Evolutionary conservation across 1,140 invertebrate species (phyloP).

Genomic region (Leptinotarsa undecemlineata): DNA sequence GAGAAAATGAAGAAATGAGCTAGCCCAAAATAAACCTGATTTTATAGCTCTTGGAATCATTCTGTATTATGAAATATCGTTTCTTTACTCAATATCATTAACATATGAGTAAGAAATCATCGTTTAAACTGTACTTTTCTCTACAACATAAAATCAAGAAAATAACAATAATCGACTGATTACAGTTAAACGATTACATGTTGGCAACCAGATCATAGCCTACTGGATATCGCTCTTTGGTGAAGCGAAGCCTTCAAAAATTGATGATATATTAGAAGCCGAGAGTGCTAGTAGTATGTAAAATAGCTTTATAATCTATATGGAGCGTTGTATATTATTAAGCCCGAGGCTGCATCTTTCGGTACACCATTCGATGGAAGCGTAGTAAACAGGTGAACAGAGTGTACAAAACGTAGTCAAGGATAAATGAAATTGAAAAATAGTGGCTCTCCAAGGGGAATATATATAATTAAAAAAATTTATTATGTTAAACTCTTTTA

Average conservation of each 20-base stretch:
- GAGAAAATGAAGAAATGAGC: too few relatives aligned
- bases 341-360: constrained; percentile 32
- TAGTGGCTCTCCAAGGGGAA: too few relatives aligned
- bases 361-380: constrained; percentile 12
- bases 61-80: neutral
- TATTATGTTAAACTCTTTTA: too few relatives aligned
- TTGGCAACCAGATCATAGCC: constrained; percentile 20
- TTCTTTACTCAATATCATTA: neutral
- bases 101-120: constrained; percentile 6
- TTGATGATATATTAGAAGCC: constrained; percentile 50
- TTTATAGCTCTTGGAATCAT: neutral
- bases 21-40: too few relatives aligned
- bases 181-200: constrained; percentile 18
- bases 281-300: constrained; percentile 52
- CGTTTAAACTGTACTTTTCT: constrained; percentile 3
- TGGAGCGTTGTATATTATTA: constrained; percentile 50
- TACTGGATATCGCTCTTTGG: constrained; percentile 15
- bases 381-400: constrained; percentile 5
- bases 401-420: neutral
- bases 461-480: too few relatives aligned
- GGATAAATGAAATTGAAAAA: neutral
- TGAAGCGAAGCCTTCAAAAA: constrained; percentile 42
- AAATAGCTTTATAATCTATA: constrained; percentile 53
- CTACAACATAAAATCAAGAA: constrained; percentile 13
- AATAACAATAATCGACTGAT: constrained; percentile 20